phyloP scores from a whole-genome alignment of 53 echinoderm and acorn worm species.

The Holothuria scabra region DNA sequence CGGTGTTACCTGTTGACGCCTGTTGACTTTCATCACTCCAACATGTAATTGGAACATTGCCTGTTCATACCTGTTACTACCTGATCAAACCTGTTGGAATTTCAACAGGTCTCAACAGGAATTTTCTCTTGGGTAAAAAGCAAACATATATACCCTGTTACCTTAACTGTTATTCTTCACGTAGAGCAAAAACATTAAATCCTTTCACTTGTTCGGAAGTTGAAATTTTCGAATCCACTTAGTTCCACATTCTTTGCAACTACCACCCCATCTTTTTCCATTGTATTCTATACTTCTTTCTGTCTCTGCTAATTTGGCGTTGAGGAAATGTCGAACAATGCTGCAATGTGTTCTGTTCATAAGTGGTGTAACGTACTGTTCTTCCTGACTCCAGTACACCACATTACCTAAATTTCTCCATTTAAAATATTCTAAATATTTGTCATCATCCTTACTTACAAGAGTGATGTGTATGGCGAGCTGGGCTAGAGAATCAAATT shows the following conservation, averaged over 20 bases:
- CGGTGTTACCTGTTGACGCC: too few species aligned
- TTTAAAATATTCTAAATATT: slow-evolving; percentile 28
- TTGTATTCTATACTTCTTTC: neutral
- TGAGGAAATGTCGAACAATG: neutral
- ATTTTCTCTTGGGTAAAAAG: too few species aligned
- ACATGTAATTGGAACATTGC: too few species aligned
- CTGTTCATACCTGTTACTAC: too few species aligned
- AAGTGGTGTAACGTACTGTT: slow-evolving; percentile 20
- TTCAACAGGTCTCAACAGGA: too few species aligned
- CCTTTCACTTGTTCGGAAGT: too few species aligned
- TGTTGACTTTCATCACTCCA: too few species aligned
- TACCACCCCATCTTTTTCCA: slow-evolving; percentile 7
- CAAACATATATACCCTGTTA: too few species aligned
- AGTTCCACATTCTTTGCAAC: slow-evolving; percentile 12
- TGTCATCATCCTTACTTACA: neutral
- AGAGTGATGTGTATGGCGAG: neutral
- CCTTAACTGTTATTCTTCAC: too few species aligned
- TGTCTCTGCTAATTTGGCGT: neutral
- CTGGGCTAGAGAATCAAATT: slow-evolving; percentile 18
- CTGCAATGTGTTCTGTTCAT: slow-evolving; percentile 25
- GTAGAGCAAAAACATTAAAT: too few species aligned
- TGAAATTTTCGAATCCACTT: slow-evolving; percentile 8
- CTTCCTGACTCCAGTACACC: slow-evolving; percentile 3
- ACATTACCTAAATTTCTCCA: slow-evolving; percentile 26
- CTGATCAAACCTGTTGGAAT: too few species aligned